These are phyloP conservation scores for Vesta saturnalis DNA, from an alignment of 2,888 invertebrate genomes.

Conservation along the genomic window DNA sequence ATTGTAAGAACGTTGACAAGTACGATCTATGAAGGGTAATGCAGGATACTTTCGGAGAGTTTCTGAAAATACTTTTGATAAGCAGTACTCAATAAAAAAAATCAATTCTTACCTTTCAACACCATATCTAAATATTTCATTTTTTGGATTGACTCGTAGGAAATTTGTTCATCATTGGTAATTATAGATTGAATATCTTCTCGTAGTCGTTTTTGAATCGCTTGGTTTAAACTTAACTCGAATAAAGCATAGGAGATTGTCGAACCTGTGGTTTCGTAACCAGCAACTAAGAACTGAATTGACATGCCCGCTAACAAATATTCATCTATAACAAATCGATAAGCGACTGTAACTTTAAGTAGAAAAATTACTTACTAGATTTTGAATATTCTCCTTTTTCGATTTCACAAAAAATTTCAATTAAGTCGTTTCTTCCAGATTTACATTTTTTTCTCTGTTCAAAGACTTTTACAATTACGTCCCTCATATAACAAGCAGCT, in stretches of 20 bases:
- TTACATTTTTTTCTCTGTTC: slow-evolving; percentile 42
- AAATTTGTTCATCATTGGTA: slow-evolving; percentile 31
- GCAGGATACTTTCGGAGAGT: slow-evolving; percentile 61
- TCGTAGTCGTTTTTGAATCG: slow-evolving; percentile 59
- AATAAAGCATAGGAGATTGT: slow-evolving; percentile 56
- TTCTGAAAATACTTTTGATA: slow-evolving; percentile 51
- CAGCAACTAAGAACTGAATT: slow-evolving; percentile 61
- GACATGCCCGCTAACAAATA: slow-evolving; percentile 49
- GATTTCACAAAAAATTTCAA: slow-evolving; percentile 47
- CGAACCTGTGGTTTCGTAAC: slow-evolving; percentile 61
- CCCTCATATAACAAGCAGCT: slow-evolving; percentile 46
- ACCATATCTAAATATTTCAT: slow-evolving; percentile 25
- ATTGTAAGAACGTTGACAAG: slow-evolving; percentile 50
- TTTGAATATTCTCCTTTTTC: background rate
- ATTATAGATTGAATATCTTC: slow-evolving; percentile 54
- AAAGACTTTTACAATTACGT: slow-evolving; percentile 50
- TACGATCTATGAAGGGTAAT: slow-evolving; percentile 52
- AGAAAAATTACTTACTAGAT: too few relatives aligned
- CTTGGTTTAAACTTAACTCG: slow-evolving; percentile 56
- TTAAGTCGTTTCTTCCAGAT: slow-evolving; percentile 51
- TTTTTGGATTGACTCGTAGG: slow-evolving; percentile 15
- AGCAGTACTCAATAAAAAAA: background rate
- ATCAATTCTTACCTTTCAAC: slow-evolving; percentile 15
- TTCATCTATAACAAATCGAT: slow-evolving; percentile 17
- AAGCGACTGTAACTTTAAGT: background rate